Evolutionary conservation across 2,113 vertebrate genomes (phyloP).

Genomic region (Pseudorhombus dupliciocellatus): DNA sequence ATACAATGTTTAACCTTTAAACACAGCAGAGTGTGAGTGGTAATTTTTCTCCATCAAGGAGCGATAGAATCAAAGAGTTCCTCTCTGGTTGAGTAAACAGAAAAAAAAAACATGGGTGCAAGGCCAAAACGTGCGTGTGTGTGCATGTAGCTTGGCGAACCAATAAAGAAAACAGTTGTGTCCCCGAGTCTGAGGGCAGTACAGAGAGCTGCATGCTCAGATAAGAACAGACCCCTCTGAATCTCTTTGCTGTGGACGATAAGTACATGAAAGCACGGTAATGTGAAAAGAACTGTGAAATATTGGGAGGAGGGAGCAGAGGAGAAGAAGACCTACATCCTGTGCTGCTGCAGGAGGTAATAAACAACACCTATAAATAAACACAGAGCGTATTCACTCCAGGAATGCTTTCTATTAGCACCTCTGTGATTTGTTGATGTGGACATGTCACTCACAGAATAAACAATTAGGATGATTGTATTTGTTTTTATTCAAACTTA

Average conservation of each 20-base stretch:
- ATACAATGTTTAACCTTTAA: background rate
- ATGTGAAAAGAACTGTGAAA: slow-evolving; percentile 15
- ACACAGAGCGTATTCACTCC: background rate
- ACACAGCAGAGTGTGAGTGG: background rate
- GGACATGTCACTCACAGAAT: slow-evolving; percentile 19
- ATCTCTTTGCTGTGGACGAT: slow-evolving; percentile 32
- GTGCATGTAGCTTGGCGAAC: background rate
- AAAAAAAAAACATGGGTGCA: background rate
- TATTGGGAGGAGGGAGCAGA: background rate
- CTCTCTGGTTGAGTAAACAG: background rate
- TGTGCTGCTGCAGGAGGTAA: background rate
- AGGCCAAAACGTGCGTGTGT: background rate
- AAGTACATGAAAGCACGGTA: slow-evolving; percentile 27
- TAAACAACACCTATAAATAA: background rate
- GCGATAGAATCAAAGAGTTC: background rate
- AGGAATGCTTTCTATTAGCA: slow-evolving; percentile 8
- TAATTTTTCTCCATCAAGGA: background rate
- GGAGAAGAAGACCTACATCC: slow-evolving; percentile 8
- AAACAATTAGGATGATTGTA: slow-evolving; percentile 2
- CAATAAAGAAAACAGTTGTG: slow-evolving; percentile 42
- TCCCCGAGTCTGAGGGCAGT: slow-evolving; percentile 31
- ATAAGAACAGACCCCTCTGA: slow-evolving; percentile 37
- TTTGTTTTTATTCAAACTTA: slow-evolving; percentile 27
- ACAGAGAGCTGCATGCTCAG: slow-evolving; percentile 41
- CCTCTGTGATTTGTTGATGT: background rate